Evolutionary conservation across 1,140 invertebrate genomes (phyloP).

Genomic region (Sycobia sp.): DNA sequence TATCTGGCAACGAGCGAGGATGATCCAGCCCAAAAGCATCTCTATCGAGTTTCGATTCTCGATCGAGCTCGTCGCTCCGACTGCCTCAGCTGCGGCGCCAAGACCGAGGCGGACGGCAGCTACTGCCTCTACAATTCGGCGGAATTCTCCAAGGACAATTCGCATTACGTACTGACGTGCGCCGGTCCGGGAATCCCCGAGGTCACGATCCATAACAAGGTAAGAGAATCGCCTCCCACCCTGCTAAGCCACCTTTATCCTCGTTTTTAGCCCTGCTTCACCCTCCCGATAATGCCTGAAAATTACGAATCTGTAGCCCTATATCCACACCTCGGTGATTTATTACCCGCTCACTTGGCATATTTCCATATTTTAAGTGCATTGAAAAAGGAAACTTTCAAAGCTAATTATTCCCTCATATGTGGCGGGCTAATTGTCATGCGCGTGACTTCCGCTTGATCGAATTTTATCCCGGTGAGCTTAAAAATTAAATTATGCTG

Average conservation of each 20-base stretch:
- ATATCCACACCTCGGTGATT: constrained; percentile 23
- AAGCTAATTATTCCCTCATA: too few relatives aligned
- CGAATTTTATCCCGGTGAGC: too few relatives aligned
- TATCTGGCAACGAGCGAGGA: constrained; percentile 69
- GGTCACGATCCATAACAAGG: constrained; percentile 60
- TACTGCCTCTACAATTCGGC: constrained; percentile 73
- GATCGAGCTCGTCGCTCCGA: constrained; percentile 41
- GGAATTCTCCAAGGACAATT: constrained; percentile 70
- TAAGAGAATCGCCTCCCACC: constrained; percentile 35
- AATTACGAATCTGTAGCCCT: too few relatives aligned
- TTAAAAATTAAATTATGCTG: too few relatives aligned
- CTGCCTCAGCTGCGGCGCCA: constrained; percentile 68
- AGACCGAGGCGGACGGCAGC: constrained; percentile 59
- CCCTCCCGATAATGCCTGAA: too few relatives aligned
- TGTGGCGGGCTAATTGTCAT: too few relatives aligned
- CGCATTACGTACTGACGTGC: constrained; percentile 76
- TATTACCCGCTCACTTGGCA: too few relatives aligned
- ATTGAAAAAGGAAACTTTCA: too few relatives aligned
- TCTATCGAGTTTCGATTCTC: constrained; percentile 62
- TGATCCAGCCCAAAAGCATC: constrained; percentile 69
- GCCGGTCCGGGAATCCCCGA: constrained; percentile 72
- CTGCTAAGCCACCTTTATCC: too few relatives aligned
- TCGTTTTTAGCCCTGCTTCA: too few relatives aligned
- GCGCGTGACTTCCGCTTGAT: too few relatives aligned
- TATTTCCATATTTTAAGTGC: too few relatives aligned